A percentile compares a stretch with the other conserved stretches of the same genome.
Evolutionary conservation across 2,797 vertebrate species (phyloP).

Genomic region (Poecile montanus): DNA sequence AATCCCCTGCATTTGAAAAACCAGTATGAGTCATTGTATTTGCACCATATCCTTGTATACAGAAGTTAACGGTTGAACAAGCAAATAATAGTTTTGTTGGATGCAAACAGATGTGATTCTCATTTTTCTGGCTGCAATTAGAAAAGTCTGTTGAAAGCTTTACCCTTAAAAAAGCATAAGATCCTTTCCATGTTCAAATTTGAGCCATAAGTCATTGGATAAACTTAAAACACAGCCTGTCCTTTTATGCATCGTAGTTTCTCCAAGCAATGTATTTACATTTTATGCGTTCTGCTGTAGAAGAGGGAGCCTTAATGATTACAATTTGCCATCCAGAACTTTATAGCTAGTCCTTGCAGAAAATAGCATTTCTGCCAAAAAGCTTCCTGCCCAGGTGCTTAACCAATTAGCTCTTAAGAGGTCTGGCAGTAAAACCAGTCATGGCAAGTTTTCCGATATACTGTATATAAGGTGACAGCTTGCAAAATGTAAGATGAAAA

Average conservation of each 20-base stretch:
- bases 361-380: constrained; percentile 79
- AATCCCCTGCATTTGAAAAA: not conserved
- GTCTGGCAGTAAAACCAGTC: constrained; percentile 76
- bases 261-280: constrained; percentile 61
- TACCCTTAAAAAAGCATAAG: constrained; percentile 57
- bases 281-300: constrained; percentile 67
- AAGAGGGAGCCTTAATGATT: constrained; percentile 74
- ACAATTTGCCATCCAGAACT: constrained; percentile 83
- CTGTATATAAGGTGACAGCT: constrained; percentile 78
- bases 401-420: constrained; percentile 81
- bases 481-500: constrained; percentile 80
- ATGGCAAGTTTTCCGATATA: constrained; percentile 76
- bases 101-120: constrained; percentile 58
- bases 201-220: constrained; percentile 58
- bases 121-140: constrained; percentile 63
- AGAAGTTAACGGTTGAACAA: constrained; percentile 11
- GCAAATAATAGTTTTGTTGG: constrained; percentile 13
- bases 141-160: constrained; percentile 61
- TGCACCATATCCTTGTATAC: not conserved
- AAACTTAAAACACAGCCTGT: constrained; percentile 64
- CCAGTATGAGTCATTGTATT: not conserved
- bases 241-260: constrained; percentile 53
- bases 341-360: constrained; percentile 79
- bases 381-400: constrained; percentile 85
- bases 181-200: constrained; percentile 59